Evolutionary conservation across 2,888 invertebrate genomes (phyloP), one percentile per base, ranked within the genome.

Genomic region (Monochamus alternatus): DNA sequence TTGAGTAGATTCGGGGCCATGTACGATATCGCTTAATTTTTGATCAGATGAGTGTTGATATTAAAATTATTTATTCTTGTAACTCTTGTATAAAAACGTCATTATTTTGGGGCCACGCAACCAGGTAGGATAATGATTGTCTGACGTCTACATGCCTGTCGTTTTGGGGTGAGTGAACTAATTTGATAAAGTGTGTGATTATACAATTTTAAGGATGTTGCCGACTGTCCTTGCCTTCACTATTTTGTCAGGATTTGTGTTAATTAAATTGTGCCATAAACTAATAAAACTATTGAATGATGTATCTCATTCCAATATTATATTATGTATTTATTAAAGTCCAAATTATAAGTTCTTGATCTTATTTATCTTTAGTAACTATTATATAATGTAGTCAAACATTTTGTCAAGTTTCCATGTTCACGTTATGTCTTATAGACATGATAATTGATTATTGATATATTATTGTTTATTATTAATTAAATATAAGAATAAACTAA

Each of bases 401-500:
- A 88, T 88, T 89, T 88, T 88, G 87, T 89, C 88, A 89, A 88
- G 86, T 87, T 88, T 84, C 82, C 83, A 85, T 86, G 87, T 87
- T 88, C 87, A 87, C 87, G 84, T 84, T 87, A 85, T 88, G 87
- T 88, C 88, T 87, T 85, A 86, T 86, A 87, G 88, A 88, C 88
- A 88, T 88, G 85, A 87, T 85, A 83, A 84, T 75, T 82, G 80
- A 69, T 86, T 87, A 88, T 87, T 88, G 88, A 88, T 88, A 89
- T 88, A 89, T 88, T 88, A 88, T 89, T 89, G 87, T 88, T 89
- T 89, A 88, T 88, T 88, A 87, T 88, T 89, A 88, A 88, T 88
- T 88, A 87, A 87, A 86, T 87, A 88, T 88, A 88, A 88, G 87
- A 87, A 88, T 88, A 88, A 89, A 89, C 89, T 93, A 92, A 92